Evolutionary conservation across 2,113 vertebrate genomes (phyloP).

Genomic region (Alethe castanea): DNA sequence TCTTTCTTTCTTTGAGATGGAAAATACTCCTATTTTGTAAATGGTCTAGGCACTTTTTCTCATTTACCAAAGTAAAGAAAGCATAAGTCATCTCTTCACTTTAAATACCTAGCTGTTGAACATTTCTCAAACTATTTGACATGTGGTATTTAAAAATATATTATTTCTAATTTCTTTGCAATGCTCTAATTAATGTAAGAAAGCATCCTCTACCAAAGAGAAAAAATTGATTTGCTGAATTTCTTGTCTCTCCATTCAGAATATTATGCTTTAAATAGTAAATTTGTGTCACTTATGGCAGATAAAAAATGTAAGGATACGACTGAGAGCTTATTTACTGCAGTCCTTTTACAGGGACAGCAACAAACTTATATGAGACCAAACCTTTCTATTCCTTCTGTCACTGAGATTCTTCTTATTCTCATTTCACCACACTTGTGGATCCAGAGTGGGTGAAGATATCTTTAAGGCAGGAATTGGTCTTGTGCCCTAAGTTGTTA

Average conservation of each 20-base stretch:
- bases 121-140: neutral
- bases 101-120: neutral
- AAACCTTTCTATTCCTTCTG: neutral
- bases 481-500: neutral
- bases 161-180: neutral
- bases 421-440: neutral
- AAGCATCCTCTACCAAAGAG: neutral
- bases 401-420: neutral
- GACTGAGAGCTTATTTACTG: neutral
- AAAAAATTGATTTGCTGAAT: rapidly evolving
- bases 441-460: neutral
- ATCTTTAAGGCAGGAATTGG: neutral
- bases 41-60: neutral
- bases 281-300: neutral
- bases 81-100: rapidly evolving
- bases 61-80: neutral
- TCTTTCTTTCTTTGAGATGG: neutral
- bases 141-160: neutral
- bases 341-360: neutral
- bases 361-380: neutral
- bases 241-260: neutral
- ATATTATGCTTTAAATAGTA: neutral
- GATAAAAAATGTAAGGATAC: neutral
- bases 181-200: neutral
- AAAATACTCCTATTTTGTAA: neutral